Conservation (phyloP, 2,888 invertebrate genomes). For the Gortyna flavago region DNA sequence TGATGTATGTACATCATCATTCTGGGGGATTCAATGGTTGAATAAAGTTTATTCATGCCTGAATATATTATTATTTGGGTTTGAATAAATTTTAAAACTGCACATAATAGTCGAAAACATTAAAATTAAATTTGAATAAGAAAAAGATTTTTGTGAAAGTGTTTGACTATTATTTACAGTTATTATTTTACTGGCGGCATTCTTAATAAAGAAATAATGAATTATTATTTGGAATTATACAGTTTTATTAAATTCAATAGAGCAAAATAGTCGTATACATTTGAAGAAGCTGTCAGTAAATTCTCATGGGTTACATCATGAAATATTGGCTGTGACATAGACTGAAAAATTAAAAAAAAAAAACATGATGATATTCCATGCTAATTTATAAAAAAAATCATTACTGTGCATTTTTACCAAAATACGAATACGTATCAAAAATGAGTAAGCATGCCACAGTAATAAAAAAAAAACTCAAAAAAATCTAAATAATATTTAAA, state of each 20-base stretch:
- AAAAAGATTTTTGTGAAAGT: not conserved
- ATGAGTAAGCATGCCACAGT: conserved; percentile 68
- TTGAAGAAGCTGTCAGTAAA: conserved; percentile 60
- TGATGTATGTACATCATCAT: conserved; percentile 48
- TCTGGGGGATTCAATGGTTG: conserved; percentile 33
- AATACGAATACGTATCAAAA: conserved; percentile 12
- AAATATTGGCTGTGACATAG: conserved; percentile 65
- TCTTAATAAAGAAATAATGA: conserved; percentile 26
- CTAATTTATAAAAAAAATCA: conserved; percentile 50
- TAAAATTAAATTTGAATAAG: not conserved
- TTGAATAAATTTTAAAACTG: conserved; percentile 60
- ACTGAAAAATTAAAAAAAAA: conserved; percentile 59
- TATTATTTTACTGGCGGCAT: conserved; percentile 56
- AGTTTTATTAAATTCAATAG: conserved; percentile 41
- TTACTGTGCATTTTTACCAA: conserved; percentile 60
- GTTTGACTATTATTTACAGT: conserved; percentile 61
- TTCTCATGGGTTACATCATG: conserved; percentile 72
- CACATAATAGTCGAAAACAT: conserved; percentile 52
- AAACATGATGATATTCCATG: conserved; percentile 72
- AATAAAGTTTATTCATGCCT: conserved; percentile 60
- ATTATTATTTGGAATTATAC: conserved; percentile 41
- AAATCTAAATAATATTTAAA: conserved; percentile 37
- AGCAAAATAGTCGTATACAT: conserved; percentile 18
- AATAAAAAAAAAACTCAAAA: conserved; percentile 58
- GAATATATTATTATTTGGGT: conserved; percentile 42